Evolutionary conservation across 2,113 vertebrate species (phyloP), one percentile per base, ranked within the genome.

Genomic region (Psephotus haematonotus): DNA sequence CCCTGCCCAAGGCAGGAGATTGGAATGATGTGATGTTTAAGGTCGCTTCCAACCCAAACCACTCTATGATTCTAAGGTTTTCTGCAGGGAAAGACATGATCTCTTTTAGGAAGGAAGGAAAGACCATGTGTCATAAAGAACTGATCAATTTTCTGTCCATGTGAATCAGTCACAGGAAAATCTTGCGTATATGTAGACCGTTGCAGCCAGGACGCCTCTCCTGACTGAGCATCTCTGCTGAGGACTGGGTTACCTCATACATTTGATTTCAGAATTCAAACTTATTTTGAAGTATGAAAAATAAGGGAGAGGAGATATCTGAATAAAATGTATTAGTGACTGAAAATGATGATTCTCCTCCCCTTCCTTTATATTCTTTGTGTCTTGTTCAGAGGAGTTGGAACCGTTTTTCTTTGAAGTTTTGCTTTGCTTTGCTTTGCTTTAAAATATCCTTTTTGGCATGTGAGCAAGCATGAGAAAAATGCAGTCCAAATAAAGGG

Each of bases 171-270:
- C 49, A 87, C 59, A 94, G 47, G 28, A 24, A 31, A 23, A 13
- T 44, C 22, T 71, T 72, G 7, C 28, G 3, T n/a, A 23, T 8
- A 20, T 0, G 0, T 13, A 63, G 43, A 37, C 8, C 29, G 5
- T 1, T 55, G 39, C 10, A 92, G 17, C 12, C 29, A 60, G 57
- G n/a, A 92, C 39, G 31, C 10, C 37, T 35, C 29, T 65, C n/a
- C 63, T 76, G 33, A 27, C 11, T 74, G 41, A 65, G 76, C 23
- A 33, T 35, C 28, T 44, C 16, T 81, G 28, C 44, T 64, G 19
- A 80, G 41, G 35, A 47, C n/a, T 43, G 4, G 13, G 13, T 90
- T 92, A 63, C 37, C 11, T 68, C 60, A 35, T 55, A 46, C 62
- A 67, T 57, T 50, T 82, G 15, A 55, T 41, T 77, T 78, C n/a